phyloP scores from a whole-genome alignment of 2,888 invertebrate genomes.

The Heliconius erato region DNA sequence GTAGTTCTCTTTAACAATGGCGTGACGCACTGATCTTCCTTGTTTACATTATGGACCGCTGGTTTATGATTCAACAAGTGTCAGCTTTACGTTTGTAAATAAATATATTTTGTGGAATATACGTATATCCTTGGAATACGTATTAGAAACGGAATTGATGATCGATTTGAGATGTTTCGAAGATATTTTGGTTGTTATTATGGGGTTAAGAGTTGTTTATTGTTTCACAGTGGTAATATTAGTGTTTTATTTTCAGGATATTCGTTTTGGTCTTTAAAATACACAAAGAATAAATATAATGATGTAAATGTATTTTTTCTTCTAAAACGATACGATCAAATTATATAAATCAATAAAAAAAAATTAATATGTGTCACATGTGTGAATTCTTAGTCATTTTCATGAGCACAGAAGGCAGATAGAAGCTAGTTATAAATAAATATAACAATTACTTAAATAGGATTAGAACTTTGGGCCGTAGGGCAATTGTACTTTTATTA shows the following conservation, averaged over 20 bases:
- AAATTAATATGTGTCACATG: too few species aligned
- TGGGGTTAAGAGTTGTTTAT: neutral
- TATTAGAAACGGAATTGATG: constrained; percentile 48
- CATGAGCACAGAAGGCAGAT: too few species aligned
- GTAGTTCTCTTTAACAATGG: constrained; percentile 63
- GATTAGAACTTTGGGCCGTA: too few species aligned
- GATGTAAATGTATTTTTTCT: too few species aligned
- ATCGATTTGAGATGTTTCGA: constrained; percentile 30
- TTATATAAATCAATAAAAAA: too few species aligned
- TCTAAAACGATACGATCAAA: too few species aligned
- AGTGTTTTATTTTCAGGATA: neutral
- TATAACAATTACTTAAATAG: too few species aligned
- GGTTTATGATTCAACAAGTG: constrained; percentile 68
- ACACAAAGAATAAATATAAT: neutral
- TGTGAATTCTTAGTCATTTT: too few species aligned
- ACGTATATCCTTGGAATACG: constrained; percentile 47
- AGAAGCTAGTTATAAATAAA: too few species aligned
- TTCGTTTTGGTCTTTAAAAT: neutral
- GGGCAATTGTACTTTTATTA: too few species aligned
- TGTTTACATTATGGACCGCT: constrained; percentile 64
- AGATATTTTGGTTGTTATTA: constrained; percentile 13
- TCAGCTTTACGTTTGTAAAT: constrained; percentile 52
- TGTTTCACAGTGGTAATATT: neutral
- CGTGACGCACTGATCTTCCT: constrained; percentile 67
- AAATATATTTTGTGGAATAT: constrained; percentile 46